Evolutionary conservation across 2,113 vertebrate genomes (phyloP), one percentile per base, ranked within the genome.

Genomic region (Pelvicachromis taeniatus): DNA sequence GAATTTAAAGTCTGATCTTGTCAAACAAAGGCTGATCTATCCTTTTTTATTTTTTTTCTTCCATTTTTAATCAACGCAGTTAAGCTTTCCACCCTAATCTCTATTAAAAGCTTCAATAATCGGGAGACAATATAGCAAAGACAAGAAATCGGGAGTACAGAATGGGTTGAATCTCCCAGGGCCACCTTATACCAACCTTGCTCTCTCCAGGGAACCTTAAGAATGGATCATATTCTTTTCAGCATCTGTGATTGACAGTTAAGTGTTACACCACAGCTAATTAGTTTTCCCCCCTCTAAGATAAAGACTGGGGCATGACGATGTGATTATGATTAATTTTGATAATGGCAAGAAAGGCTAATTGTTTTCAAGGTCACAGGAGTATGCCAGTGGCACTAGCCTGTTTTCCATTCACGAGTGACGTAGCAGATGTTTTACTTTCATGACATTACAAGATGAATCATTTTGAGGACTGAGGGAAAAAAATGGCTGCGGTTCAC

Each of bases 341-440:
- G 82, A 93, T 93, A 91, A 88, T 85, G 59, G 85, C 73, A 85
- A 79, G 87, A 89, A 87, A 87, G 84, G 84, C 54, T 89, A 88
- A 93, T 94, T 94, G 89, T 94, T 93, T 95, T 93, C 90, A 95
- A 95, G 93, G 95, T 93, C 88, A 87, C 21, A 84, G 80, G 77
- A 77, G 35, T n/a, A 9, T 88, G 63, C 78, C 87, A 59, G 21
- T 79, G 86, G 82, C 78, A 89, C 19, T 68, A 65, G 87, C 52
- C 70, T 80, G 54, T 56, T 81, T 82, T 73, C 31, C 11, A 63
- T 65, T 13, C 68, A 38, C 6, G 53, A 75, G 10, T 42, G 21
- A 78, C 55, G 29, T 14, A 80, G 80, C 5, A 53, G 3, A 26
- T 19, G 55, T 75, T 68, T 82, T 26, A 17, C 16, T 54, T 42